Base-by-base conservation (phyloP, 2,797 vertebrate species). In the Nannoperca obscura region DNA sequence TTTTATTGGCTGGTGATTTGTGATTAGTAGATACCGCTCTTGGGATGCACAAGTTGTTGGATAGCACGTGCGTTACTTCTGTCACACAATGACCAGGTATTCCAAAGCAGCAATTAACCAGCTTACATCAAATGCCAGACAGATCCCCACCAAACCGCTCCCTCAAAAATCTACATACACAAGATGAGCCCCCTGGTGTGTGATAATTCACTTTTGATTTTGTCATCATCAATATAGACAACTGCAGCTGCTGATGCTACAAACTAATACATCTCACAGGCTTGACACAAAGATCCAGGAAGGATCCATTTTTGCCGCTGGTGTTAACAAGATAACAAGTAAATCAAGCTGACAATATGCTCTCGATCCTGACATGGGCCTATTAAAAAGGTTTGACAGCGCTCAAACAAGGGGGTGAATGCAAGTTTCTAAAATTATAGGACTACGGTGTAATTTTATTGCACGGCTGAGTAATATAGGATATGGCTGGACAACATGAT, bases 1-100 rank as follows among this genome's bases (percentile, higher is more conserved):
- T 91, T 89, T 82, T 77, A 83, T 61, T 76, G 79, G 60, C 78
- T 36, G 58, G 27, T 71, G 63, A 89, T 85, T 61, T 81, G 74
- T n/a, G n/a, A n/a, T 85, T 57, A 52, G 71, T 66, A 47, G 60
- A 86, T 78, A 71, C 40, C 70, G 74, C 84, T 82, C 70, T 72
- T 1, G 3, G 69, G 57, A 80, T 57, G 40, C 22, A 19, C 1
- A 61, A 5, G 49, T 66, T 76, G 47, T 79, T 71, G n/a, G 12
- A 68, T 59, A 78, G 71, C 60, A 66, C 53, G 19, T 47, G 19
- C 44, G 42, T 76, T 54, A 87, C 49, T 75, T 71, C 55, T 65
- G 68, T 70, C 14, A 42, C 42, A 75, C n/a, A 81, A 53, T 38
- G 27, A 67, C 65, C 44, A 10, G 36, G 55, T 54, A 47, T 27